phyloP scores from a whole-genome alignment of 2,113 vertebrate genomes.

The Colaptes auratus region DNA sequence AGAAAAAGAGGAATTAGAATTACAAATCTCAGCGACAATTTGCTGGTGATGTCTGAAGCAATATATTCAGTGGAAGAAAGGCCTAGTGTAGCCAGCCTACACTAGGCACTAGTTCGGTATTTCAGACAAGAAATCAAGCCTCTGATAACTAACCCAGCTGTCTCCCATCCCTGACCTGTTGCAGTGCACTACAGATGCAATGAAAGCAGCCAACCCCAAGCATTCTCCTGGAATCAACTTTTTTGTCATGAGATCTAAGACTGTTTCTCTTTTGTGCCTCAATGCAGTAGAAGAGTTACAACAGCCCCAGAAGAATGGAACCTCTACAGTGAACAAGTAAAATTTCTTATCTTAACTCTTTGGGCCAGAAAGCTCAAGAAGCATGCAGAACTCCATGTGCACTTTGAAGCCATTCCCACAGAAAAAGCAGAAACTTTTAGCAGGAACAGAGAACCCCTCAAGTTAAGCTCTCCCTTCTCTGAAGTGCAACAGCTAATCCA shows the following conservation, averaged over 20 bases:
- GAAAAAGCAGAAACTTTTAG: not conserved
- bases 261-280: not conserved
- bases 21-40: conserved; percentile 1
- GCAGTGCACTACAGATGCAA: not conserved
- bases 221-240: not conserved
- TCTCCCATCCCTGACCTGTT: not conserved
- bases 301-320: not conserved
- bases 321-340: not conserved
- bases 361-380: not conserved
- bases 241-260: not conserved
- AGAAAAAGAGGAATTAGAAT: conserved; percentile 23
- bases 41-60: conserved; percentile 4
- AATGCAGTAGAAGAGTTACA: not conserved
- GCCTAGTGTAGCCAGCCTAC: not conserved
- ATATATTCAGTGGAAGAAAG: not conserved
- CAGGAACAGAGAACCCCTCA: not conserved
- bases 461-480: not conserved
- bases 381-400: fast-evolving
- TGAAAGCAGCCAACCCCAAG: not conserved
- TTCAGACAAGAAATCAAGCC: not conserved
- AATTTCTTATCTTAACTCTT: not conserved
- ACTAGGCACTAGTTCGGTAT: not conserved
- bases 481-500: fast-evolving
- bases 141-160: not conserved
- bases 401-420: not conserved